Percentiles rank a stretch among this genome's conserved stretches.
phyloP scores from a whole-genome alignment of 2,888 invertebrate genomes.

The Cinara cedri region DNA sequence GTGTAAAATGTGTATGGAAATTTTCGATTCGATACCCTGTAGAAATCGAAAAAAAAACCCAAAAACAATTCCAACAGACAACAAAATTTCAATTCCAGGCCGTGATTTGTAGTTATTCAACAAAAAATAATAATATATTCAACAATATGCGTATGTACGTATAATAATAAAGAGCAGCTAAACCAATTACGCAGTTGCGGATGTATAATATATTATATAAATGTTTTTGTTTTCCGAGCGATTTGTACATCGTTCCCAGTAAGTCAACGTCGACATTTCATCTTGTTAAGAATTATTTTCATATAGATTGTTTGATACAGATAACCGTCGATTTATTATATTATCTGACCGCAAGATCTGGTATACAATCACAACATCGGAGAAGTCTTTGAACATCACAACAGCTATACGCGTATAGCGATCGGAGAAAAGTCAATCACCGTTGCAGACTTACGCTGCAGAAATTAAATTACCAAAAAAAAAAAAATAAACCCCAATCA shows the following conservation, averaged over 20 bases:
- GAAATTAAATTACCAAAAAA: constrained; percentile 31
- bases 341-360: constrained; percentile 23
- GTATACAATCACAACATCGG: neutral
- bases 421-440: neutral
- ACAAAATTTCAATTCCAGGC: no score
- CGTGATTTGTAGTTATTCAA: neutral
- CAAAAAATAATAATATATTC: constrained; percentile 24
- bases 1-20: no score
- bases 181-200: constrained; percentile 31
- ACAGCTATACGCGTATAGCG: neutral
- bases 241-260: constrained; percentile 32
- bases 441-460: constrained; percentile 11
- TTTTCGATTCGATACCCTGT: no score
- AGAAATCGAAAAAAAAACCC: no score
- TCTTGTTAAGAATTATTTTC: constrained; percentile 26
- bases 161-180: neutral
- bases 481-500: neutral
- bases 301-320: constrained; percentile 34
- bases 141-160: neutral
- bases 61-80: no score
- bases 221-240: constrained; percentile 39
- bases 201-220: neutral
- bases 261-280: constrained; percentile 6
- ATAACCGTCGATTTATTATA: constrained; percentile 13
- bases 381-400: neutral